A percentile compares a stretch with the other conserved stretches of the same genome.
These are phyloP conservation scores for Pipistrellus pygmaeus DNA, from an alignment of 2,797 vertebrate species.

Conservation along the genomic window DNA sequence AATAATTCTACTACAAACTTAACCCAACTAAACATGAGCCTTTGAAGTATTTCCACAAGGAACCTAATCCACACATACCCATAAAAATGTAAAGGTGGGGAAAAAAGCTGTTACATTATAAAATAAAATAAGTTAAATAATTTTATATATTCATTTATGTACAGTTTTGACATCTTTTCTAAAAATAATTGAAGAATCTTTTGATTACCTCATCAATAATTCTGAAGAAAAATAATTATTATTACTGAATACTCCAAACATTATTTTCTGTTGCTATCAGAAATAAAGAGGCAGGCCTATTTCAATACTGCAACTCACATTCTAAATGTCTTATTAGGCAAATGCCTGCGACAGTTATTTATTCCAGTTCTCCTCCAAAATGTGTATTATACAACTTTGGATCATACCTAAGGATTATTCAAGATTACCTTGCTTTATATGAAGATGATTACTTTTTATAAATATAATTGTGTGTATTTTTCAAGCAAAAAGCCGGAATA, in stretches of 20 bases:
- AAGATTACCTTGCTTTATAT: not conserved
- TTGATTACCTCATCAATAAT: not conserved
- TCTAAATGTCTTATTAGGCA: not conserved
- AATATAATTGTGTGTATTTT: not conserved
- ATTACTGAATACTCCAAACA: not conserved
- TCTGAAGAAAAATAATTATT: not conserved
- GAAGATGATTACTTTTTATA: not conserved
- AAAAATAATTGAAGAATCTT: not conserved
- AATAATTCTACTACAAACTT: not conserved
- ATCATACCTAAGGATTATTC: not conserved
- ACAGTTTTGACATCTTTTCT: not conserved
- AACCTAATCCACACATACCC: not conserved
- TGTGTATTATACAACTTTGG: not conserved
- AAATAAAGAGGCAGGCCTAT: not conserved
- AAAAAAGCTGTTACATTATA: not conserved
- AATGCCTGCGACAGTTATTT: not conserved
- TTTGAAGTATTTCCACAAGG: not conserved
- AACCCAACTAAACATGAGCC: not conserved
- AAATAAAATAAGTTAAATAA: not conserved
- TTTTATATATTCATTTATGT: not conserved
- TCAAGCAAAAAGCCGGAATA: not conserved
- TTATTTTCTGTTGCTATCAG: not conserved
- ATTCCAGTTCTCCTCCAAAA: not conserved
- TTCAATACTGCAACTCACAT: not conserved
- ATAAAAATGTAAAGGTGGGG: not conserved